Evolutionary conservation across 2,113 vertebrate species (phyloP).

Genomic region (Carassius carassius): DNA sequence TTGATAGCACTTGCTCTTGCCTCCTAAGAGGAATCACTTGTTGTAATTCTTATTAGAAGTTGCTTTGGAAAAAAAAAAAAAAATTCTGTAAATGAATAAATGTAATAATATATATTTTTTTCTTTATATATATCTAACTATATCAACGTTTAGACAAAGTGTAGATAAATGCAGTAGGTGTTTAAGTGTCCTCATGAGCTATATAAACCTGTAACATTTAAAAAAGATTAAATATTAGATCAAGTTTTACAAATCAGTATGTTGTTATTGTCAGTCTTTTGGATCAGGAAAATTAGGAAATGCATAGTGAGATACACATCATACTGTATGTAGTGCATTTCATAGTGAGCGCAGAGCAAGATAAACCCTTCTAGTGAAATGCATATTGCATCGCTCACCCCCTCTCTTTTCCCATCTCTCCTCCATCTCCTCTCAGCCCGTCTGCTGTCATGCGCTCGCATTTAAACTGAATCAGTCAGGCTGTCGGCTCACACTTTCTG

Average conservation of each 20-base stretch:
- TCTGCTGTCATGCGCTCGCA: constrained; percentile 33
- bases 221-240: not conserved
- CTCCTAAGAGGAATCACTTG: not conserved
- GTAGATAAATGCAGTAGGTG: not conserved
- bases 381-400: constrained; percentile 5
- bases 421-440: constrained; percentile 46
- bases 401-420: not conserved
- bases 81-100: not conserved
- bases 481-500: constrained; percentile 53
- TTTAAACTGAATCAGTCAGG: constrained; percentile 52
- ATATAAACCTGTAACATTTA: not conserved
- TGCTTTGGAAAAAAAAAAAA: not conserved
- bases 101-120: not conserved
- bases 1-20: not conserved
- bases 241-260: not conserved
- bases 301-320: not conserved
- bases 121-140: not conserved
- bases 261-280: not conserved
- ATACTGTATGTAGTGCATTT: not conserved
- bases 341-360: not conserved
- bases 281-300: not conserved
- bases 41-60: not conserved
- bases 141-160: not conserved
- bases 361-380: constrained; percentile 25
- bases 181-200: not conserved